Conservation (phyloP, 2,888 invertebrate genomes). For the Micropterix aruncella region DNA sequence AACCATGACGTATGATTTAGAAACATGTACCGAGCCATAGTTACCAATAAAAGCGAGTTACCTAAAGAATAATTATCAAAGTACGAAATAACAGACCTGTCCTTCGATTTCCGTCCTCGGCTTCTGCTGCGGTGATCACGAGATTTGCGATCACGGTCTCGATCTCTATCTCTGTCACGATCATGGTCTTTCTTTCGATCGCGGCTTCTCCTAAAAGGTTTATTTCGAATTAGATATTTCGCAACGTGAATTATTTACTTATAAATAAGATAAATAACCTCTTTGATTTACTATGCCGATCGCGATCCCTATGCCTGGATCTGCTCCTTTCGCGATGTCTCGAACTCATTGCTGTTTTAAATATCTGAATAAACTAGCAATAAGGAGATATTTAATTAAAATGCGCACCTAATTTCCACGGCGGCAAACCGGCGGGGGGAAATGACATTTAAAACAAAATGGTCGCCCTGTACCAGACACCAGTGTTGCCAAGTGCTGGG, state of each 20-base stretch:
- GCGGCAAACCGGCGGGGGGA: too few species aligned
- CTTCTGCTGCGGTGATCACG: slow-evolving; percentile 21
- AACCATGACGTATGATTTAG: too few species aligned
- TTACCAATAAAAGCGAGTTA: too few species aligned
- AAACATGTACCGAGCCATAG: not conserved
- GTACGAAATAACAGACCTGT: slow-evolving; percentile 19
- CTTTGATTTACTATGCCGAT: slow-evolving; percentile 17
- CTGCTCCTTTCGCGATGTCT: slow-evolving; percentile 38
- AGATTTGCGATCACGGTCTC: slow-evolving; percentile 20
- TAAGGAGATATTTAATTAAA: too few species aligned
- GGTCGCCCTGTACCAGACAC: too few species aligned
- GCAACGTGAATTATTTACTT: too few species aligned
- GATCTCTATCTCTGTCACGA: slow-evolving; percentile 14
- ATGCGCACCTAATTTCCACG: too few species aligned
- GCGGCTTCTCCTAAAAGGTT: slow-evolving; percentile 12
- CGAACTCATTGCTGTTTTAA: slow-evolving; percentile 41
- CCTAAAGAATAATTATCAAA: slow-evolving; percentile 1
- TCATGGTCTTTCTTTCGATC: slow-evolving; percentile 11
- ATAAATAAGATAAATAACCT: too few species aligned
- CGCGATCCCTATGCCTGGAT: slow-evolving; percentile 26
- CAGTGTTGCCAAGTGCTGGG: too few species aligned
- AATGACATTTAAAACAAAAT: too few species aligned
- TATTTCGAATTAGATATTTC: slow-evolving; percentile 14
- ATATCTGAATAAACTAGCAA: too few species aligned
- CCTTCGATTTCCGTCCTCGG: slow-evolving; percentile 32